Percentiles rank a stretch among this genome's conserved stretches.
These are phyloP conservation scores for Pemphredon lugubris DNA, from an alignment of 2,888 invertebrate species.

Conservation along the genomic window DNA sequence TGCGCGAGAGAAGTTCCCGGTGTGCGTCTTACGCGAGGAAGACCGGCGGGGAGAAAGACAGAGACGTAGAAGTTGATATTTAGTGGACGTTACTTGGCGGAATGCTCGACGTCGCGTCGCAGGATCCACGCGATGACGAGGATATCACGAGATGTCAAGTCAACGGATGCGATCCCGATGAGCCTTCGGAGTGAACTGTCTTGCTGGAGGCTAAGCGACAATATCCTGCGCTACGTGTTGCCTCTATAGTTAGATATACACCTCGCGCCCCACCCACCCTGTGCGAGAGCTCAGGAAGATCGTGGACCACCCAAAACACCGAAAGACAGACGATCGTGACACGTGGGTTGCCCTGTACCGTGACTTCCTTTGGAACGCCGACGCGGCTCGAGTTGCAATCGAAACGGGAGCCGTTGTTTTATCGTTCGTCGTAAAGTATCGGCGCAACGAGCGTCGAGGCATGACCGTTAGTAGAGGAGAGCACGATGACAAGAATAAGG, in stretches of 20 bases:
- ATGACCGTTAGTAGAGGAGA: no score
- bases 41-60: no score
- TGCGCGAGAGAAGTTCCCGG: no score
- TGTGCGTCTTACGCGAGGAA: no score
- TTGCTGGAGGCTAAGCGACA: constrained; percentile 77
- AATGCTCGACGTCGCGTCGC: constrained; percentile 17
- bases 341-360: not conserved
- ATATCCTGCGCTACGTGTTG: constrained; percentile 74
- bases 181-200: constrained; percentile 78
- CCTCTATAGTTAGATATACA: constrained; percentile 79
- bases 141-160: constrained; percentile 27
- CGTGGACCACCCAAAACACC: constrained; percentile 28
- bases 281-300: constrained; percentile 26
- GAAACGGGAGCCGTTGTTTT: no score
- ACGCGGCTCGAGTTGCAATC: not conserved
- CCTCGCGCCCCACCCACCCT: constrained; percentile 69
- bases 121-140: constrained; percentile 23
- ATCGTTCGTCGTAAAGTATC: no score
- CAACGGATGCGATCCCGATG: constrained; percentile 73
- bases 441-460: no score
- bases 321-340: constrained; percentile 12
- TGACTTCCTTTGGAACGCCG: not conserved
- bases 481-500: no score
- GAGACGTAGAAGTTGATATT: constrained; percentile 1
- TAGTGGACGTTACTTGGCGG: constrained; percentile 25